Conservation (phyloP, 2,113 vertebrate species). For the Columba livia region DNA sequence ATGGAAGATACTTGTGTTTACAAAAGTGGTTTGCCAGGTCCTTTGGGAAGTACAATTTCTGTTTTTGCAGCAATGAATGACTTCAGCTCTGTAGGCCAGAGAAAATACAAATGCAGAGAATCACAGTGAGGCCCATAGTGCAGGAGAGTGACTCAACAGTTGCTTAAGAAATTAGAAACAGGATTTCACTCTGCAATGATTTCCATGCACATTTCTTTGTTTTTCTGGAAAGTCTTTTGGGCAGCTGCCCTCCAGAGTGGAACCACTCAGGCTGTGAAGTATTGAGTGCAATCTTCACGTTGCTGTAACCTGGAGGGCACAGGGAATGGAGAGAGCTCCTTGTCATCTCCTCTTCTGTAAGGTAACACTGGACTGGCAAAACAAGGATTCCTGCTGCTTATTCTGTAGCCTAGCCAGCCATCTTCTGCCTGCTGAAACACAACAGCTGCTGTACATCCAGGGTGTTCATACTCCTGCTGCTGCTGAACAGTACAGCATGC, state of each 20-base stretch:
- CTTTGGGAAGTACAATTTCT: background rate
- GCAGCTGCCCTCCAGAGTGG: background rate
- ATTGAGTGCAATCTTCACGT: background rate
- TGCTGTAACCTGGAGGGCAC: background rate
- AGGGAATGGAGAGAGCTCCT: background rate
- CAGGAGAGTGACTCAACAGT: background rate
- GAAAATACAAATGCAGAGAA: background rate
- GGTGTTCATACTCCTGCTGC: background rate
- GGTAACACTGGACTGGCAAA: background rate
- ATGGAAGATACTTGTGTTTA: background rate
- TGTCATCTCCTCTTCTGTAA: background rate
- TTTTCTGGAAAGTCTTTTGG: background rate
- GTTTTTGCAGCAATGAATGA: background rate
- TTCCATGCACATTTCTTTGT: background rate
- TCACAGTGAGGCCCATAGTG: background rate
- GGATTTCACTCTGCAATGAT: background rate
- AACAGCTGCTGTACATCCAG: background rate
- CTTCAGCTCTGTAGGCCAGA: background rate
- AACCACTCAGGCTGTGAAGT: background rate
- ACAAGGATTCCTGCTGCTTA: background rate
- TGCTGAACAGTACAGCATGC: background rate
- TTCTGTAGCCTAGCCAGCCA: background rate
- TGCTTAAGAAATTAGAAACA: background rate
- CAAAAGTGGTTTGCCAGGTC: background rate
- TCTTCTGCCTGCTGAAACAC: slow-evolving; percentile 4